A percentile compares a stretch with the other conserved stretches of the same genome.
phyloP scores from a whole-genome alignment of 2,888 invertebrate genomes.

The Agrilus biguttatus region DNA sequence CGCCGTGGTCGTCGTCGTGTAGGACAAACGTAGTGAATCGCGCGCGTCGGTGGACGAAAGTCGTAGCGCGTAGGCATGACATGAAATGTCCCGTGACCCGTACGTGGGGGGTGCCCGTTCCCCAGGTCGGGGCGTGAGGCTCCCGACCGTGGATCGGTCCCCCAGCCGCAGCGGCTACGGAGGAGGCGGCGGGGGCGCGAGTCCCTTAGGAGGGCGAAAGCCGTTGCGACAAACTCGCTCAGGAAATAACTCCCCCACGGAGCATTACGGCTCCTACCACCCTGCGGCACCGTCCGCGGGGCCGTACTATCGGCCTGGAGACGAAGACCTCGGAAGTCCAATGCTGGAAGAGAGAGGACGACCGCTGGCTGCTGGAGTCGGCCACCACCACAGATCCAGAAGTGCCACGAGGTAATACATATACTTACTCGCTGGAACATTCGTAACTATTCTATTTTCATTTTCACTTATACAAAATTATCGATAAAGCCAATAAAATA shows the following conservation, averaged over 20 bases:
- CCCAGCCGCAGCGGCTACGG: conserved; percentile 64
- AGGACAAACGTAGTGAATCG: conserved; percentile 3
- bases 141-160: conserved; percentile 82
- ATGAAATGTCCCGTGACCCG: conserved; percentile 47
- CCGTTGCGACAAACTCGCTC: conserved; percentile 35
- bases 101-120: conserved; percentile 49
- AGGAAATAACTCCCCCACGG: conserved; percentile 43
- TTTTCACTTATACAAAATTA: no score
- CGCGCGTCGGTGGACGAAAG: background rate
- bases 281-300: conserved; percentile 21
- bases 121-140: conserved; percentile 49
- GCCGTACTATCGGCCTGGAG: conserved; percentile 53
- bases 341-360: conserved; percentile 63
- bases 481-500: no score
- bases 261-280: conserved; percentile 39
- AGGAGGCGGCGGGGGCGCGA: conserved; percentile 25
- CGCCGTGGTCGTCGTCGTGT: conserved; percentile 3
- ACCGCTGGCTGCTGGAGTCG: conserved; percentile 40
- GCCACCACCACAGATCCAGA: conserved; percentile 62
- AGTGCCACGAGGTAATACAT: conserved; percentile 46
- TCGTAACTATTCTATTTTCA: no score
- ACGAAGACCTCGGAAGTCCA: conserved; percentile 75
- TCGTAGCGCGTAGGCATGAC: conserved; percentile 19
- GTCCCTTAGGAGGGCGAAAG: conserved; percentile 18
- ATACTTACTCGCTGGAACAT: conserved; percentile 21